Evolutionary conservation across 2,797 vertebrate species (phyloP).

Genomic region (Enteromius fasciolatus): DNA sequence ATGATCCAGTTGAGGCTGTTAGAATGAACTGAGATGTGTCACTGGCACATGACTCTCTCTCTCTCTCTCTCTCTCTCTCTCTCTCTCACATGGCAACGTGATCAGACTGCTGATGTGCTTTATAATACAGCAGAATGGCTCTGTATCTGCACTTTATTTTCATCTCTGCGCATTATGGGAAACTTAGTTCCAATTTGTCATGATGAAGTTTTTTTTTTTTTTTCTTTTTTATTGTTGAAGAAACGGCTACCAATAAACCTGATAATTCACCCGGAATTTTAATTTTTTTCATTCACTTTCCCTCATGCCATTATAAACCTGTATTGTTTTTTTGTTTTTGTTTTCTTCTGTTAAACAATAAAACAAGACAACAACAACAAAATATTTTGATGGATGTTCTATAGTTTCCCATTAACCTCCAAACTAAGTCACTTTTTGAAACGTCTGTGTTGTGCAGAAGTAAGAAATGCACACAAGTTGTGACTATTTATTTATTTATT

Average conservation of each 20-base stretch:
- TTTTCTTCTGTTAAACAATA: neutral
- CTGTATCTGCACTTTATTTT: conserved; percentile 21
- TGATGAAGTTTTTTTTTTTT: neutral
- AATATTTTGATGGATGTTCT: neutral
- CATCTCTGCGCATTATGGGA: neutral
- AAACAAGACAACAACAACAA: too few relatives aligned
- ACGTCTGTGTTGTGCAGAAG: neutral
- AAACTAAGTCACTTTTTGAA: neutral
- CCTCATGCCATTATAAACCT: neutral
- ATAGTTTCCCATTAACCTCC: neutral
- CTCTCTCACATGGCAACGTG: conserved; percentile 34
- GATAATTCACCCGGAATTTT: neutral
- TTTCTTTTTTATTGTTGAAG: neutral
- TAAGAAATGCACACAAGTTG: neutral
- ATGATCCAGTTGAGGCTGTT: conserved; percentile 60
- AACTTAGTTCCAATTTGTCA: neutral
- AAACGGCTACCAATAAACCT: neutral
- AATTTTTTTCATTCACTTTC: too few relatives aligned
- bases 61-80: conserved; percentile 24
- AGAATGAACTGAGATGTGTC: conserved; percentile 65
- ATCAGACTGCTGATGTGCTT: conserved; percentile 33
- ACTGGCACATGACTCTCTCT: conserved; percentile 64
- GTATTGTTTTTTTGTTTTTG: neutral
- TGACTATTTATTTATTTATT: neutral
- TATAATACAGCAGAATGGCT: conserved; percentile 29